These are phyloP conservation scores for Chaetogeoica ovagalla DNA, from an alignment of 2,888 invertebrate genomes.

Conservation along the genomic window DNA sequence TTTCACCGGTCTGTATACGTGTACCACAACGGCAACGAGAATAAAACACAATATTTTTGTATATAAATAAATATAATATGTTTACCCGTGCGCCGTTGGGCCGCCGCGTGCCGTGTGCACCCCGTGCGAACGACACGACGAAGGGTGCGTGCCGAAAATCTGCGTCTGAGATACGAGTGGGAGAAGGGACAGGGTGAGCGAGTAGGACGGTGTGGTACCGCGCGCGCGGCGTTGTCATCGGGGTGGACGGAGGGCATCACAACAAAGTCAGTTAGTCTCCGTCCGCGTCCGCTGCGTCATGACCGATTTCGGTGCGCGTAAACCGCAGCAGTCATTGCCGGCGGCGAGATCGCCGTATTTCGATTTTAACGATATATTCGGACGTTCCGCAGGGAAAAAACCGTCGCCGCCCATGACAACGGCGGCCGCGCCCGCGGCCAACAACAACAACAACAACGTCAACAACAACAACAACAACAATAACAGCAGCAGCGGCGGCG, in stretches of 20 bases:
- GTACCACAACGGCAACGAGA: too few species aligned
- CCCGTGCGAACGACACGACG: not conserved
- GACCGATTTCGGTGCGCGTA: conserved; percentile 33
- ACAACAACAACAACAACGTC: not conserved
- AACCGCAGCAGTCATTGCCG: not conserved
- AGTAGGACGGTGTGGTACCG: not conserved
- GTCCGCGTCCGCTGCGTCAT: conserved; percentile 21
- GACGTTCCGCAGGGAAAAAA: conserved; percentile 38
- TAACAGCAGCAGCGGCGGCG: not conserved
- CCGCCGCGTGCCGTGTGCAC: not conserved
- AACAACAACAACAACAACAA: conserved; percentile 26
- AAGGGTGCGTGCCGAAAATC: conserved; percentile 3
- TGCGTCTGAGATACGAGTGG: not conserved
- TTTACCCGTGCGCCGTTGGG: too few species aligned
- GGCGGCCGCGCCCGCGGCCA: not conserved
- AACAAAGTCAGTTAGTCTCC: conserved; percentile 38
- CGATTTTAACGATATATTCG: conserved; percentile 51
- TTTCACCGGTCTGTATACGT: too few species aligned
- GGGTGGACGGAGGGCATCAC: not conserved
- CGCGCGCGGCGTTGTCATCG: conserved; percentile 5
- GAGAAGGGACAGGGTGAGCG: not conserved
- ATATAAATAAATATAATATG: too few species aligned
- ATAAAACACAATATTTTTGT: too few species aligned
- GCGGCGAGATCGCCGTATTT: conserved; percentile 29
- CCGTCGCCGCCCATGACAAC: conserved; percentile 16